Conservation (phyloP, 2,888 invertebrate species). For the Panopea generosa region DNA sequence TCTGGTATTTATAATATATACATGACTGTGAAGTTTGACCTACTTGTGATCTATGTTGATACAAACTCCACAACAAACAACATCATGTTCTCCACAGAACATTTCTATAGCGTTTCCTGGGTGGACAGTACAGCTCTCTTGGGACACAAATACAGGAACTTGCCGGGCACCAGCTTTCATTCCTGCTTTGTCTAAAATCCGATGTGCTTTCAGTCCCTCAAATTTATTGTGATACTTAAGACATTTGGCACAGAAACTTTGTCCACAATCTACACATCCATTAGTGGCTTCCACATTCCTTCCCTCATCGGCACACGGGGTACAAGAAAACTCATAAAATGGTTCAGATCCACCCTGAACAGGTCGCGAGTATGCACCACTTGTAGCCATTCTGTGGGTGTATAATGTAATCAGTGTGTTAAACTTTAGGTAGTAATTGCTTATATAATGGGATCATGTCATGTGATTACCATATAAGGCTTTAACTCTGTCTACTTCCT, state of each 20-base stretch:
- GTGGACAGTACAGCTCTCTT: conserved; percentile 17
- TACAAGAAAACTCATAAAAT: conserved; percentile 5
- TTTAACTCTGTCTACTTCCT: too few species aligned
- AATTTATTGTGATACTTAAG: conserved; percentile 21
- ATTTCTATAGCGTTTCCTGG: conserved; percentile 34
- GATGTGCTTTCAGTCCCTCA: conserved; percentile 22
- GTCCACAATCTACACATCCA: conserved; percentile 15
- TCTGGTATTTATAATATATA: too few species aligned
- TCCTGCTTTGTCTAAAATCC: conserved; percentile 4
- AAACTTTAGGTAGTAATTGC: too few species aligned
- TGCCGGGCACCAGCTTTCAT: too few species aligned
- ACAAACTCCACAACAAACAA: conserved; percentile 30
- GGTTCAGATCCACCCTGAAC: not conserved
- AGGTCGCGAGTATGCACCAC: not conserved
- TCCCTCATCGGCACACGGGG: not conserved
- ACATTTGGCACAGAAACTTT: conserved; percentile 15
- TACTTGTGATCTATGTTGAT: conserved; percentile 43
- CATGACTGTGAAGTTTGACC: too few species aligned
- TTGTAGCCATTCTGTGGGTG: conserved; percentile 15
- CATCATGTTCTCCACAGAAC: conserved; percentile 39
- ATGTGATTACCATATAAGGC: too few species aligned
- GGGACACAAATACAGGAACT: too few species aligned
- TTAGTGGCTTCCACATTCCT: conserved; percentile 7
- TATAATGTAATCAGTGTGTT: too few species aligned
- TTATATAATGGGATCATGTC: too few species aligned